phyloP scores from a whole-genome alignment of 2,113 vertebrate genomes.

The Pontoporia blainvillei region DNA sequence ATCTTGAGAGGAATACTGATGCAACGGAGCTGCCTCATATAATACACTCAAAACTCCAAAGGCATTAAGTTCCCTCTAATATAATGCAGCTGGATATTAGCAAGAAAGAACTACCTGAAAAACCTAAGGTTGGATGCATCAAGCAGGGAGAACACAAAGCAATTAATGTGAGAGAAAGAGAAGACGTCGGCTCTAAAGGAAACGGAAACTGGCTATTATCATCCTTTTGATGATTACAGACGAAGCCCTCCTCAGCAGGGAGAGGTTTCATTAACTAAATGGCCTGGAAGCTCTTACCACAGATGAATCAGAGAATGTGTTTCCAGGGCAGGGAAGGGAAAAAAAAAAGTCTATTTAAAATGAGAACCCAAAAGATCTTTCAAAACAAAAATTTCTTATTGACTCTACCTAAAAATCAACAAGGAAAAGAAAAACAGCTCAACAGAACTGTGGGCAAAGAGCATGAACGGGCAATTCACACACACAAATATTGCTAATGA shows the following conservation, averaged over 20 bases:
- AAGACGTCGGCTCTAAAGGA: not conserved
- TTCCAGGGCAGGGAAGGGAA: conserved; percentile 37
- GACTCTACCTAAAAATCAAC: conserved; percentile 8
- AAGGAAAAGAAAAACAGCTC: conserved; percentile 2
- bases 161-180: not conserved
- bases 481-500: not conserved
- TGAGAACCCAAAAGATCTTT: conserved; percentile 32
- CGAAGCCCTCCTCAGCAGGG: conserved; percentile 49
- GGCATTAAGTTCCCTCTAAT: conserved; percentile 46
- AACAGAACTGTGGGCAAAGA: not conserved
- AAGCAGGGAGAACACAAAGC: conserved; percentile 5
- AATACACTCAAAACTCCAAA: conserved; percentile 5
- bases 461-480: not conserved
- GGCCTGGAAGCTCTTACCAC: conserved; percentile 52
- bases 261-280: conserved; percentile 68
- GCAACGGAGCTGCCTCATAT: not conserved
- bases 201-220: conserved; percentile 42
- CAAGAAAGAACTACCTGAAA: conserved; percentile 35
- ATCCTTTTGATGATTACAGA: conserved; percentile 10
- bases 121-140: conserved; percentile 49
- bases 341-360: conserved; percentile 41
- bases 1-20: not conserved
- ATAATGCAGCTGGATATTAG: conserved; percentile 34
- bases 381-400: conserved; percentile 41
- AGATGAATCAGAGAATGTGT: conserved; percentile 17